Evolutionary conservation across 2,888 invertebrate species (phyloP).

Genomic region (Teinopalpus imperialis): DNA sequence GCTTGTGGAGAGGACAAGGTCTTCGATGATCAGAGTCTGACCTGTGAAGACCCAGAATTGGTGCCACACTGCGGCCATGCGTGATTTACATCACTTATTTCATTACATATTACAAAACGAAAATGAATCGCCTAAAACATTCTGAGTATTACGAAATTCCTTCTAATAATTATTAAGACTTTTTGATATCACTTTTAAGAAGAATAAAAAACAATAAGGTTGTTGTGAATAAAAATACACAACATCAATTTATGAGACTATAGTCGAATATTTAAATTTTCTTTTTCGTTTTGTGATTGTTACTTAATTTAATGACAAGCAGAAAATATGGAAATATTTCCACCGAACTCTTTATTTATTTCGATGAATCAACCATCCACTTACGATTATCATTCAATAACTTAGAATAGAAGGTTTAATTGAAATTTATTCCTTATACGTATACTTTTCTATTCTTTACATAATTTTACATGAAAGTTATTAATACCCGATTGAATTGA

Average conservation of each 20-base stretch:
- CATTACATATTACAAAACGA: slow-evolving; percentile 50
- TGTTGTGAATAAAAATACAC: no score
- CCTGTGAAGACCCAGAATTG: slow-evolving; percentile 90
- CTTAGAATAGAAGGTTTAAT: slow-evolving; percentile 42
- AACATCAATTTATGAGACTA: no score
- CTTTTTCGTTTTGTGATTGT: slow-evolving; percentile 62
- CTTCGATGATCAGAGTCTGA: slow-evolving; percentile 90
- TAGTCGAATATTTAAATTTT: slow-evolving; percentile 10
- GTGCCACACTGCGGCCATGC: slow-evolving; percentile 75
- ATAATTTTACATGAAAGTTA: slow-evolving; percentile 23
- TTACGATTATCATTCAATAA: slow-evolving; percentile 16
- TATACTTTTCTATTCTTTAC: not conserved
- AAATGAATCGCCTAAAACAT: slow-evolving; percentile 43
- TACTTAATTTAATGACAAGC: slow-evolving; percentile 44
- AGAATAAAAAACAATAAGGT: no score
- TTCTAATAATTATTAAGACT: no score
- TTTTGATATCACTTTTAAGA: no score
- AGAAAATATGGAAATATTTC: slow-evolving; percentile 49
- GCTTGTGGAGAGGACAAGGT: slow-evolving; percentile 94
- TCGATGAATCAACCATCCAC: slow-evolving; percentile 29
- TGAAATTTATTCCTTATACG: slow-evolving; percentile 25
- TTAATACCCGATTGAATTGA: slow-evolving; percentile 39
- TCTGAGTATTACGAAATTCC: no score
- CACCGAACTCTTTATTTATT: slow-evolving; percentile 65
- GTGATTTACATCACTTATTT: slow-evolving; percentile 39